Base-by-base conservation (phyloP, 2,113 vertebrate species). In the Lucifuga dentata region DNA sequence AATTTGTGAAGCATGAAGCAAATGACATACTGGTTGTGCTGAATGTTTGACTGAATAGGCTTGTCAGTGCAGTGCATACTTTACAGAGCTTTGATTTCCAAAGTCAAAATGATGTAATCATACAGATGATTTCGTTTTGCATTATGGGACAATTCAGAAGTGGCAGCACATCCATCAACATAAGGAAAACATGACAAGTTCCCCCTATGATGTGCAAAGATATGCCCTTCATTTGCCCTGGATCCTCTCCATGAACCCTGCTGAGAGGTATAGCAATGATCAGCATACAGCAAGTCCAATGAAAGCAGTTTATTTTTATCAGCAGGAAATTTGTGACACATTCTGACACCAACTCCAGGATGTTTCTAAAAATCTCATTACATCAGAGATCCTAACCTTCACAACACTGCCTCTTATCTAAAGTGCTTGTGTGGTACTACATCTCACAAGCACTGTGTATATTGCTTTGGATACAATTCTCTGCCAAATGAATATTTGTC, bases 141-240 rank as follows among this genome's bases (percentile, higher is more conserved):
- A 68, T 85, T 81, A 85, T 64, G 59, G 77, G 69, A 81, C 71
- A 74, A 73, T 89, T 78, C 77, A 13, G 51, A 83, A 36, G 78
- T 78, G 76, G 79, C 62, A 72, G 67, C 68, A 74, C 73, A 85
- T 86, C 72, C 40, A 36, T 89, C 83, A 90, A 65, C 49, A 49
- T 64, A 78, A 86, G 81, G 57, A 88, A 88, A 90, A 86, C 69
- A 78, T 85, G 89, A 85, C 69, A 79, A 61, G 71, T 64, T 50
- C 32, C 56, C 17, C 33, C 64, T 56, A 46, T 55, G 60, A 75
- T 76, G 65, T 73, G 29, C 67, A 76, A 26, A 78, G 43, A 82
- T 76, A 50, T 90, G 85, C 51, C 78, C 86, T 90, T 86, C 76
- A 78, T 74, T 84, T 85, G 61, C 83, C 80, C 52, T 41, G 20